phyloP scores from a whole-genome alignment of 2,888 invertebrate species.

The Troides helena region DNA sequence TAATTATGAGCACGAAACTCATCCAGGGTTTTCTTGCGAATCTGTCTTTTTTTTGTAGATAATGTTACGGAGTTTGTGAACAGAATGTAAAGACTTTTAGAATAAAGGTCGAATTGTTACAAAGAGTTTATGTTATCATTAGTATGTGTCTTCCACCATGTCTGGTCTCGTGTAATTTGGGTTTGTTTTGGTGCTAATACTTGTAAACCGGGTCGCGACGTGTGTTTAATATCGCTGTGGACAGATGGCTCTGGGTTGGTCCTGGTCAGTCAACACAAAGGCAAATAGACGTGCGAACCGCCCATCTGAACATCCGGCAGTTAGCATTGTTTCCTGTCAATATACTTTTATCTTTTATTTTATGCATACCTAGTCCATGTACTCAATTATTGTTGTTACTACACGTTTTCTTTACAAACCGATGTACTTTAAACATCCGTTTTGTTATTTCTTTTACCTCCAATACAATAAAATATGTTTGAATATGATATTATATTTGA shows the following conservation, averaged over 20 bases:
- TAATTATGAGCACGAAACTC: background rate
- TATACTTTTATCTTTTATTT: slow-evolving; percentile 24
- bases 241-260: slow-evolving; percentile 54
- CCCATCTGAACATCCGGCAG: slow-evolving; percentile 23
- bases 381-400: slow-evolving; percentile 2
- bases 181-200: slow-evolving; percentile 49
- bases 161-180: slow-evolving; percentile 34
- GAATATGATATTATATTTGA: too few relatives aligned
- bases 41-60: background rate
- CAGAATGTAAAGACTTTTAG: too few relatives aligned
- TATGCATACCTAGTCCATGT: slow-evolving; percentile 16
- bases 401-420: background rate
- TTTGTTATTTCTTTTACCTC: too few relatives aligned
- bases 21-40: background rate
- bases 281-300: slow-evolving; percentile 62
- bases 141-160: slow-evolving; percentile 6
- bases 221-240: slow-evolving; percentile 62
- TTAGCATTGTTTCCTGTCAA: slow-evolving; percentile 27
- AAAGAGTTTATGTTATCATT: too few relatives aligned
- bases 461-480: too few relatives aligned
- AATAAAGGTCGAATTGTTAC: too few relatives aligned
- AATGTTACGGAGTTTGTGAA: too few relatives aligned
- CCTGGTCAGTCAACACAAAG: slow-evolving; percentile 59
- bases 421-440: background rate
- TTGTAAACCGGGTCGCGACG: slow-evolving; percentile 54